Conservation (phyloP, 2,113 vertebrate genomes). For the Percina caprodes region DNA sequence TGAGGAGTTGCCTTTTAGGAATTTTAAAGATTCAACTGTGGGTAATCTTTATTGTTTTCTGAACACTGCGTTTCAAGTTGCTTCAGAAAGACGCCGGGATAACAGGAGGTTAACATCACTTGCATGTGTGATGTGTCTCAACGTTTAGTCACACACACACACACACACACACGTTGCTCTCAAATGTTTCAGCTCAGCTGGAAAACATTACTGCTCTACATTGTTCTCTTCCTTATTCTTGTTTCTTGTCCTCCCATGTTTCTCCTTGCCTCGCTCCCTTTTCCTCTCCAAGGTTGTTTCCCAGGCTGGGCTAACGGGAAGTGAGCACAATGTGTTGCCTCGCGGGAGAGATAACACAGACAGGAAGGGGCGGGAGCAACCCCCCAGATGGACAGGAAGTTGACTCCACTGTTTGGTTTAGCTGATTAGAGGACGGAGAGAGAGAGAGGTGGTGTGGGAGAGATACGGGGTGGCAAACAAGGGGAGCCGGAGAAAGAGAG, state of each 20-base stretch:
- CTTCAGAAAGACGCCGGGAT: conserved; percentile 6
- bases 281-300: conserved; percentile 58
- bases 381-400: conserved; percentile 74
- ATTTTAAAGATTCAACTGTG: background rate
- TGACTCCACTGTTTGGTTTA: conserved; percentile 62
- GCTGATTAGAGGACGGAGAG: conserved; percentile 59
- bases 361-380: conserved; percentile 73
- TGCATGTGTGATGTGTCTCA: background rate
- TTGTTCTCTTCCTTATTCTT: conserved; percentile 49
- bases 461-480: conserved; percentile 18
- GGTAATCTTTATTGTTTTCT: background rate
- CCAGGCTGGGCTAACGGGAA: conserved; percentile 69
- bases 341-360: conserved; percentile 66
- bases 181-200: conserved; percentile 40
- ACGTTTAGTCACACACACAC: conserved; percentile 1
- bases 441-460: background rate
- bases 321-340: conserved; percentile 75
- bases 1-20: background rate
- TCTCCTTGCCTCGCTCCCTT: conserved; percentile 31
- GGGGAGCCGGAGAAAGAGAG: background rate
- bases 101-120: conserved; percentile 1
- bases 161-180: conserved; percentile 4
- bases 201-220: conserved; percentile 43
- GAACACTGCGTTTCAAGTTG: background rate
- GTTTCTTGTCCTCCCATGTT: conserved; percentile 2